phyloP scores from a whole-genome alignment of 2,888 invertebrate species.

The Spisula solida region DNA sequence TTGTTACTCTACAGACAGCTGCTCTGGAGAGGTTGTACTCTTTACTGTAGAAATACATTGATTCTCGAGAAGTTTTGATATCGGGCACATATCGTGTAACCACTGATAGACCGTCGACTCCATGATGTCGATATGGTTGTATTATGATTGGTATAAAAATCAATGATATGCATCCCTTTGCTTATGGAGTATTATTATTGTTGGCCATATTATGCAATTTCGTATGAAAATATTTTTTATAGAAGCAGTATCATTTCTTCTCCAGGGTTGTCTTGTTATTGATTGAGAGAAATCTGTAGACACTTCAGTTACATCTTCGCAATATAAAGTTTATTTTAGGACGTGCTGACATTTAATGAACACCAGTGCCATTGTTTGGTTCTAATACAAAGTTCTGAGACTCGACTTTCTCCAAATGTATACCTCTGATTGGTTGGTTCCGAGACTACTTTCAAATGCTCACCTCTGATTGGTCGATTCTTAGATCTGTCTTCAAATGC shows the following conservation, averaged over 20 bases:
- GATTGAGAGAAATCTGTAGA: not conserved
- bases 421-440: no score
- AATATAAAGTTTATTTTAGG: not conserved
- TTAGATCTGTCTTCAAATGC: no score
- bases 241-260: not conserved
- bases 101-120: not conserved
- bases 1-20: no score
- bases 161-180: not conserved
- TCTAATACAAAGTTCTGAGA: no score
- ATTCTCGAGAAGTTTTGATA: not conserved
- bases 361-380: no score
- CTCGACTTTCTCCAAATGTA: no score
- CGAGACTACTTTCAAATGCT: no score
- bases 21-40: no score
- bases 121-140: not conserved
- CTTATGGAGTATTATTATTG: not conserved
- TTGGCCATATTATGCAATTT: conserved; percentile 5
- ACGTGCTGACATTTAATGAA: no score
- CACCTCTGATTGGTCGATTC: no score
- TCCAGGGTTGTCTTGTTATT: not conserved
- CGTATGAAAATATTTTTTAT: not conserved
- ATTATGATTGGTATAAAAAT: not conserved
- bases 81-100: not conserved
- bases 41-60: not conserved
- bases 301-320: not conserved